Conservation (phyloP, 2,797 vertebrate genomes). For the Phoxinus dragarum region DNA sequence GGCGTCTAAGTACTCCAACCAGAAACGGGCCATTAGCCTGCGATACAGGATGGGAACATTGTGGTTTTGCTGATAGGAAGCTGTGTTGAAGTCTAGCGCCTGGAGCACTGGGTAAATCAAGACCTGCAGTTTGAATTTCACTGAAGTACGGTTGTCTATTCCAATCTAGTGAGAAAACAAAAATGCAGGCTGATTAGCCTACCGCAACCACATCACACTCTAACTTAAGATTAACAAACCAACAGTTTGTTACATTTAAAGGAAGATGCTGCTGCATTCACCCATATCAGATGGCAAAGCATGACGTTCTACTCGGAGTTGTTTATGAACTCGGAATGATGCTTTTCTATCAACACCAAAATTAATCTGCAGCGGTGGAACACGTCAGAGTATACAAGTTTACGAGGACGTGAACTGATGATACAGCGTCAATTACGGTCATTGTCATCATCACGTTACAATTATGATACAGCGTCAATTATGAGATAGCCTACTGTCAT, state of each 20-base stretch:
- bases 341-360: neutral
- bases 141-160: constrained; percentile 72
- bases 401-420: too few species aligned
- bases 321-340: neutral
- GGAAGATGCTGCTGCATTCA: neutral
- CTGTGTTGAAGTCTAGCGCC: constrained; percentile 93
- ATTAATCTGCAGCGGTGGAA: neutral
- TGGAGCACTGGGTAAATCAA: constrained; percentile 93
- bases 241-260: neutral
- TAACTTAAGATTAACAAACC: neutral
- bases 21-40: constrained; percentile 83
- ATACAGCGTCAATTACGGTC: neutral
- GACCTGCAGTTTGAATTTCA: constrained; percentile 89
- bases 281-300: neutral
- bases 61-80: constrained; percentile 89
- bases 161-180: constrained; percentile 77
- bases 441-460: neutral
- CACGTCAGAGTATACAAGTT: too few species aligned
- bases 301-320: neutral
- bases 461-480: neutral
- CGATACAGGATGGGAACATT: constrained; percentile 81
- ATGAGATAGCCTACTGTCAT: too few species aligned
- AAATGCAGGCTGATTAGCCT: neutral
- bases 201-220: neutral
- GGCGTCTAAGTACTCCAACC: constrained; percentile 88